Conservation (phyloP, 2,797 vertebrate species). For the Peromyscus nudipes region DNA sequence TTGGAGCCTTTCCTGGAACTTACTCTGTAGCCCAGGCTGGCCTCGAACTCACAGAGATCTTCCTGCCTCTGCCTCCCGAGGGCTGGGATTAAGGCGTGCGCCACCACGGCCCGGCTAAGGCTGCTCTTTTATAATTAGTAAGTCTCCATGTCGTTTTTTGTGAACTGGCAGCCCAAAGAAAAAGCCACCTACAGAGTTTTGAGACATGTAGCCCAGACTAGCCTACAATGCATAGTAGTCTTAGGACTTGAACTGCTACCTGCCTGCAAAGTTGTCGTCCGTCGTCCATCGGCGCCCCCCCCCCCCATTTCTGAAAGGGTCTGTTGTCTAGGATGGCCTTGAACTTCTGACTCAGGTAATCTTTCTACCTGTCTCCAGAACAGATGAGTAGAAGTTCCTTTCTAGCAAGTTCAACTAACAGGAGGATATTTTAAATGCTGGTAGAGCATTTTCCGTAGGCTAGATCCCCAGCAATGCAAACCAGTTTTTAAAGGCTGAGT, state of each 20-base stretch:
- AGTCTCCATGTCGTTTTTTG: not conserved
- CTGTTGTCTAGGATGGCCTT: not conserved
- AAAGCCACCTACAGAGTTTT: not conserved
- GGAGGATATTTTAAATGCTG: not conserved
- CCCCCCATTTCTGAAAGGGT: not conserved
- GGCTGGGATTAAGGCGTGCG: no score
- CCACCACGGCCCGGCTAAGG: no score
- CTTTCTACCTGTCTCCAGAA: not conserved
- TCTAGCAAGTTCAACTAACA: not conserved
- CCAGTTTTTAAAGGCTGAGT: not conserved
- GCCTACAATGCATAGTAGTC: not conserved
- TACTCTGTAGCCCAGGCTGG: no score
- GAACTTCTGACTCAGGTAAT: not conserved
- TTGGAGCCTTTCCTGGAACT: no score
- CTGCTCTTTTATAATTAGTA: no score
- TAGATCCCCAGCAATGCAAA: not conserved
- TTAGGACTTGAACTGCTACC: not conserved
- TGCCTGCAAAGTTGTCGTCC: not conserved
- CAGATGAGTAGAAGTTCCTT: not conserved
- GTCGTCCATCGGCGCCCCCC: no score
- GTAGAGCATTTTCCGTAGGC: not conserved
- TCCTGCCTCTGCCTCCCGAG: no score
- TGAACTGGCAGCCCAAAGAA: not conserved
- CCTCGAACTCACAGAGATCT: no score
- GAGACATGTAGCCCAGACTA: not conserved